Conservation (phyloP, 1,140 invertebrate genomes). For the Uloborus diversus region DNA sequence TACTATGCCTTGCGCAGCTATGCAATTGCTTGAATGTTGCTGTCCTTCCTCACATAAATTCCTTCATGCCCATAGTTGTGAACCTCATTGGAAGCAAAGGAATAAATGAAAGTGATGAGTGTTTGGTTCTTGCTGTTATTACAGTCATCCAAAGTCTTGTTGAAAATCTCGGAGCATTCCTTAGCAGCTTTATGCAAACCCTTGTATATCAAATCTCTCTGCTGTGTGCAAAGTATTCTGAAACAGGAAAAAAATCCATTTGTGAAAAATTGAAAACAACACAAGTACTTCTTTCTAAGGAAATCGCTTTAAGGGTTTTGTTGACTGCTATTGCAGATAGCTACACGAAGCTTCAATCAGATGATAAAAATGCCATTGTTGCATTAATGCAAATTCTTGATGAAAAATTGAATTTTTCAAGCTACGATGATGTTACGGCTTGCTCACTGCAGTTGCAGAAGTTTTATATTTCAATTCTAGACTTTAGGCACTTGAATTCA, state of each 20-base stretch:
- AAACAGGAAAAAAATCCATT: constrained; percentile 57
- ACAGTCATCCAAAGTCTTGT: constrained; percentile 82
- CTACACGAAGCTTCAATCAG: constrained; percentile 72
- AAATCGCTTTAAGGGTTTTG: constrained; percentile 78
- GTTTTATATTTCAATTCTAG: constrained; percentile 80
- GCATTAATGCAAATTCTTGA: constrained; percentile 71
- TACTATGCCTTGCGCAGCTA: constrained; percentile 84
- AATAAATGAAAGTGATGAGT: constrained; percentile 65
- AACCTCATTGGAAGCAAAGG: constrained; percentile 26
- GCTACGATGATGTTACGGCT: constrained; percentile 73
- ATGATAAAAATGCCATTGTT: constrained; percentile 70
- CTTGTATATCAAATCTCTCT: constrained; percentile 69
- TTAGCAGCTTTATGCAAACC: constrained; percentile 83
- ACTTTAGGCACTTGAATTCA: constrained; percentile 70
- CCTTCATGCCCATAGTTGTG: constrained; percentile 82
- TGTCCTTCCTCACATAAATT: constrained; percentile 75
- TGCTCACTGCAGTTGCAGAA: constrained; percentile 72
- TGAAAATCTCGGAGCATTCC: constrained; percentile 79
- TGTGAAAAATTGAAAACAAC: constrained; percentile 65
- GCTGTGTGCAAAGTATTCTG: constrained; percentile 57
- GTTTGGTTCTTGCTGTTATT: constrained; percentile 72
- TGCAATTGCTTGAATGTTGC: constrained; percentile 75
- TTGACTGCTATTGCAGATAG: constrained; percentile 76
- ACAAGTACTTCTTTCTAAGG: constrained; percentile 72
- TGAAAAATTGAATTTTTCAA: constrained; percentile 1